These are phyloP conservation scores for Patella caerulea DNA, from an alignment of 2,888 invertebrate species.

Conservation along the genomic window DNA sequence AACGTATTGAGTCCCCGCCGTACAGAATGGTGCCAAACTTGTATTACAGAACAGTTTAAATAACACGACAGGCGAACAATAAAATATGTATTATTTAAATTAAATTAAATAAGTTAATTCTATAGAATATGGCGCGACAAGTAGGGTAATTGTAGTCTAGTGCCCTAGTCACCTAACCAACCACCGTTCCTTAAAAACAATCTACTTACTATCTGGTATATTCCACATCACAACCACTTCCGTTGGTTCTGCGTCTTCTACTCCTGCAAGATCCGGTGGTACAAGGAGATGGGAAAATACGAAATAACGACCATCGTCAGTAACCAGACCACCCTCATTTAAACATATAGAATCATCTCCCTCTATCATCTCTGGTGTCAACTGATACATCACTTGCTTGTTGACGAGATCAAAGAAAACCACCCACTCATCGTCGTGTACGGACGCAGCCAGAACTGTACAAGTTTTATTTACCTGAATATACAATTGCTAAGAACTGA, in stretches of 20 bases:
- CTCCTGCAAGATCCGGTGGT: not conserved
- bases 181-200: too few species aligned
- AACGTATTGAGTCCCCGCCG: too few species aligned
- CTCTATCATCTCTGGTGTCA: not conserved
- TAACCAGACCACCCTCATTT: not conserved
- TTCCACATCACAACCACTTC: not conserved
- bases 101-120: too few species aligned
- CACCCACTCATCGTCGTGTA: not conserved
- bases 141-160: too few species aligned
- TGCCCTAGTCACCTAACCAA: too few species aligned
- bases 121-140: too few species aligned
- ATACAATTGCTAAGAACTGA: too few species aligned
- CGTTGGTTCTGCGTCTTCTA: not conserved
- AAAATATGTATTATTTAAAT: too few species aligned
- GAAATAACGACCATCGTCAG: not conserved
- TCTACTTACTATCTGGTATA: not conserved
- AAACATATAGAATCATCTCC: not conserved
- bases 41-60: too few species aligned
- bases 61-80: too few species aligned
- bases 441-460: not conserved
- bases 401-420: not conserved
- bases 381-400: not conserved
- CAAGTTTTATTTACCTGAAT: not conserved
- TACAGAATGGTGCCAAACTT: too few species aligned
- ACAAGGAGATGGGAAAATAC: not conserved